Base-by-base conservation (phyloP, 2,113 vertebrate genomes). In the Mionectes macconnelli region DNA sequence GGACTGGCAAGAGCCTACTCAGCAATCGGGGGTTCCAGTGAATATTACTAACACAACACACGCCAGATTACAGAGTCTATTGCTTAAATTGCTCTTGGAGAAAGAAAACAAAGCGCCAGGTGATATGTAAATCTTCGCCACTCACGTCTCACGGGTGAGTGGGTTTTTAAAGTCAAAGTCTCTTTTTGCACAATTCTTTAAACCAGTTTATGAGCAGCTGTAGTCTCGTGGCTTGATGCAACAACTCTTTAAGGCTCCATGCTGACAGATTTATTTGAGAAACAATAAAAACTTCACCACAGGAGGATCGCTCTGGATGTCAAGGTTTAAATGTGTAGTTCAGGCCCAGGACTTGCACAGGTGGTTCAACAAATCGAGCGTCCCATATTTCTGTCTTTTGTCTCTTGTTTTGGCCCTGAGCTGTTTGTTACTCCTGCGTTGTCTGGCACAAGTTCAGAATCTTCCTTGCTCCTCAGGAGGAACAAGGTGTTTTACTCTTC, bases 381-480 rank as follows among this genome's bases (percentile, higher is more conserved):
- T 95, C 94, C 83, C 52, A 35, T 63, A 77, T 96, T 96, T 84
- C 94, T 87, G 91, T 64, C 78, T 90, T 96, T 92, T 66, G 28
- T 94, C 90, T 96, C 96, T 83, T 97, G 93, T 95, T 97, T 97
- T 97, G 96, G 97, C 98, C 98, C 98, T 97, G 98, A 98, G 98
- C 97, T 97, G 87, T 97, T 91, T 96, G 96, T 94, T 97, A 93
- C 96, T 98, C 97, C 97, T 84, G 88, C 1, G 9, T 66, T 63
- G 94, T 95, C 96, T 96, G 96, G 96, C 72, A 90, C 70, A 97
- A 98, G 96, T 96, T 97, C 87, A 85, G 49, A 95, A 93, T 86
- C 90, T 57, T 96, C 95, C 91, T 80, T 69, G 95, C 37, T 92
- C 83, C 86, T 96, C 74, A 10, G 84, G 94, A 93, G 95, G 95